Base-by-base conservation (phyloP, 2,797 vertebrate genomes). In the Staurois parvus region DNA sequence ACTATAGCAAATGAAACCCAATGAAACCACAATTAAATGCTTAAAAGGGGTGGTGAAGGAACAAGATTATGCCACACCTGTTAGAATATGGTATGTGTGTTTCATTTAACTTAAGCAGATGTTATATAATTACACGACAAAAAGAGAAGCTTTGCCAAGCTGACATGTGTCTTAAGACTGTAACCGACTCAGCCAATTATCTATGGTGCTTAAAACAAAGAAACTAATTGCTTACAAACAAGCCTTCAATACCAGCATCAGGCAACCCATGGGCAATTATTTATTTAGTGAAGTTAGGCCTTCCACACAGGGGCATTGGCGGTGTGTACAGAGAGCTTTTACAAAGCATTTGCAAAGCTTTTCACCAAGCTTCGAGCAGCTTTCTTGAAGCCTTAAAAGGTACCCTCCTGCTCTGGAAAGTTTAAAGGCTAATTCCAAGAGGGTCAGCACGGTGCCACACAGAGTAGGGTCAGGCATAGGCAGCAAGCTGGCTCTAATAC, bases 31-130 rank as follows among this genome's bases (percentile, higher is more conserved):
- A 86, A 86, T 86, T 82, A 86, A 77, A 70, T 62, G 62, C 79
- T 86, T 82, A 86, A 19, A 37, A 72, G 74, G 85, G 85, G 45
- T 72, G 74, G 74, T 82, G 40, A 13, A 67, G 79, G 40, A 73
- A 78, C 30, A 56, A 59, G 85, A 86, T 86, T 86, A 86, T 86
- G 79, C 79, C 85, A 86, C 85, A 86, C 85, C 85, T 52, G 79
- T 79, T n/a, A 37, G 74, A 45, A 70, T 72, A 62, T 66, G 68
- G 80, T 56, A 82, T 66, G 69, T 77, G 73, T 42, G 42, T 69
- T 69, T 28, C 59, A n/a, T 52, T 68, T 45, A 70, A 56, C 64
- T 75, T 37, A 59, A 30, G 56, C 45, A 81, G 78, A 67, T 81
- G 83, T 62, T 45, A 72, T 67, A 19, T 82, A 86, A 78, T 77